Base-by-base conservation (phyloP, 1,140 invertebrate species). In the Agrypnia vestita region DNA sequence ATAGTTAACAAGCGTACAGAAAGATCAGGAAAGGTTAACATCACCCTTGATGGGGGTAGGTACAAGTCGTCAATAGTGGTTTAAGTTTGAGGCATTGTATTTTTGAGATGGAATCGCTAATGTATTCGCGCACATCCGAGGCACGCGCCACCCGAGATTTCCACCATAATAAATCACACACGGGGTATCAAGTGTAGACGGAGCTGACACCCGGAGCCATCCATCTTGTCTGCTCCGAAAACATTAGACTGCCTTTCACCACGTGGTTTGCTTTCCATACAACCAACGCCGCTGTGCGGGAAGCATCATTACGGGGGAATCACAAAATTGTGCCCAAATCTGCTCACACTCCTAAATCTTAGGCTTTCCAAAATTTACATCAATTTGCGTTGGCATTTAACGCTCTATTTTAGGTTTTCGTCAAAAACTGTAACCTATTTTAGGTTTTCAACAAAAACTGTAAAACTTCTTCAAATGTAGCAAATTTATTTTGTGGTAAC, bases 101-200 rank as follows among this genome's bases (percentile, higher is more conserved):
- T 51, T 51, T 76, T 25, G 73, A 62, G 59, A 76, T 76, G 73
- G 44, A 35, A 76, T 61, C 59, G 61, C 75, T 79, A 79, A 82
- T 79, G 78, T 82, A 79, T 82, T 82, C 74, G 56, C 53, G 78
- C 71, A 79, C 77, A 82, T 71, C 67, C 67, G 47, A 51, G 67
- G 75, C 78, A 82, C 74, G 76, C 81, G 81, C 78, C 76, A 82
- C 74, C 67, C 78, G 75, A 82, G 81, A 82, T 82, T 82, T 69
- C 43, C 53, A 13, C 76, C 56, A 83, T 81, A 83, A 83, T 83
- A 83, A 83, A 83, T 83, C 82, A 83, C 82, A 83, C 56, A 83
- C 82, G 77, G 21, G 69, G 79, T 83, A 83, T 83, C 82, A 83
- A 83, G 82, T 83, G 79, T 80, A 83, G 82, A 83, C 79, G 72